phyloP scores from a whole-genome alignment of 2,888 invertebrate genomes.

The Lacanobia oleracea region DNA sequence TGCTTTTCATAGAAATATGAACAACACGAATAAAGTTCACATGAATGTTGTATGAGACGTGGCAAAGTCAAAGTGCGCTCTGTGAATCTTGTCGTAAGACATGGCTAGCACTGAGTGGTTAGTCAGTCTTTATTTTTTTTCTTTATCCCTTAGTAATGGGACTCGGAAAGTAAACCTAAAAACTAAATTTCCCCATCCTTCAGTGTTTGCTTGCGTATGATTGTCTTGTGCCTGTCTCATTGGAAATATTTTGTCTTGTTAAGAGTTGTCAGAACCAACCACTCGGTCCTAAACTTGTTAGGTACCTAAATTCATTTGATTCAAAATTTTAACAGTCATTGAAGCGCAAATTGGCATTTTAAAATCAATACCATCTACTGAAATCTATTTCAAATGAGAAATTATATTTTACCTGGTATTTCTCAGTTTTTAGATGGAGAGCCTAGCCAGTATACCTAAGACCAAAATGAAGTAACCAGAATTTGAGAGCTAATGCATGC shows the following conservation, averaged over 20 bases:
- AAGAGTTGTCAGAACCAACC: conserved; percentile 55
- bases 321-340: conserved; percentile 21
- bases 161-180: conserved; percentile 55
- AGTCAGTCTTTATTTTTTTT: conserved; percentile 28
- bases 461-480: conserved; percentile 57
- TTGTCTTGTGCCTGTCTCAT: conserved; percentile 47
- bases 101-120: conserved; percentile 59
- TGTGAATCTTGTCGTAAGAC: conserved; percentile 15
- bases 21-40: not conserved
- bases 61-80: not conserved
- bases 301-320: conserved; percentile 62
- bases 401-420: conserved; percentile 47
- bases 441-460: conserved; percentile 62
- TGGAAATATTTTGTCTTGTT: conserved; percentile 14
- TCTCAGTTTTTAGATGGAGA: conserved; percentile 74
- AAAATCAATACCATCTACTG: conserved; percentile 1
- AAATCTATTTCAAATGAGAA: conserved; percentile 51
- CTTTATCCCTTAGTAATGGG: conserved; percentile 38
- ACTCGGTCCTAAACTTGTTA: conserved; percentile 65
- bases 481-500: conserved; percentile 74
- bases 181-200: conserved; percentile 32
- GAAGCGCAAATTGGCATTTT: conserved; percentile 21
- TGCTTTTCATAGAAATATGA: not conserved
- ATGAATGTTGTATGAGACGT: not conserved
- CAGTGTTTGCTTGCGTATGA: conserved; percentile 38